Evolutionary conservation across 2,113 vertebrate species (phyloP), one percentile per base, ranked within the genome.

Genomic region (Butorides virescens): DNA sequence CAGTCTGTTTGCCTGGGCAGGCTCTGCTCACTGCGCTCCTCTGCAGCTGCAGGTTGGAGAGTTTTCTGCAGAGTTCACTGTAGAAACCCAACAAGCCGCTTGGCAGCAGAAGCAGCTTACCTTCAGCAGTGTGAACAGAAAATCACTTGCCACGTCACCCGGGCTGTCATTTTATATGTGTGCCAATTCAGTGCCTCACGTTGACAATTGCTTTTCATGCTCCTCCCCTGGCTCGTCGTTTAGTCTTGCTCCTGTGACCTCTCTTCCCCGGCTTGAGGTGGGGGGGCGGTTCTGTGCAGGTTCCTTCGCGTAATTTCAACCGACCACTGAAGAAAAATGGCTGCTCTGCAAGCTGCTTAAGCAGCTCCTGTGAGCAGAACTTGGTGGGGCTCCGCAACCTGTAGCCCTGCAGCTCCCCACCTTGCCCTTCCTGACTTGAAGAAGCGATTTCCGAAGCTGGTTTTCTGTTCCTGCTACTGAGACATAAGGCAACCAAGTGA

Each of bases 401-500:
- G 46, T 15, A 71, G 39, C 58, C 76, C 46, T 67, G 17, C 1
- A 3, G 22, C 37, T 91, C 66, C 42, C 70, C 80, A 46, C n/a
- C 39, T 25, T 75, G 58, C 25, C 46, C 53, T 37, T 81, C 52
- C 58, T 46, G 15, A 62, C 46, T 11, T 42, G 25, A 81, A 77
- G 59, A 27, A 84, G 39, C 1, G 1, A 18, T 68, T 92, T 86
- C 53, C 74, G 67, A 81, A 81, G 67, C 59, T 65, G 67, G 4
- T 82, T 92, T 94, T 85, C 85, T 78, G 3, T 34, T 87, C 49
- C 61, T 92, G 62, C 71, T 65, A 15, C 42, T 36, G 61, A 63
- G 71, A 95, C 93, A 81, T 77, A 96, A 96, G 88, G 78, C 94
- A 95, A 78, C 80, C 68, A 42, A 86, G 89, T 73, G 84, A 74